Base-by-base conservation (phyloP, 2,888 invertebrate species). In the Pterostichus madidus region DNA sequence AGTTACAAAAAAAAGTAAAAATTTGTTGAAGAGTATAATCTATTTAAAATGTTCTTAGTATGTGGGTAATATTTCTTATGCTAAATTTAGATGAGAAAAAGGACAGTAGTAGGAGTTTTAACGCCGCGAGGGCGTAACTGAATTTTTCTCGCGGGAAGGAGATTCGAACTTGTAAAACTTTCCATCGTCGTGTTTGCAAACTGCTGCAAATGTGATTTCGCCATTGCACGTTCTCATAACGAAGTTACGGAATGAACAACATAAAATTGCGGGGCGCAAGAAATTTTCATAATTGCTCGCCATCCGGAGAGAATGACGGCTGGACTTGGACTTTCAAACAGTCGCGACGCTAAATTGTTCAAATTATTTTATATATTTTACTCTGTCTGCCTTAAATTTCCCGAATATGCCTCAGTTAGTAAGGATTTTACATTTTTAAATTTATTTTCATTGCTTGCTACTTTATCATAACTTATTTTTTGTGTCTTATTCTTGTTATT, bases 161-260 rank as follows among this genome's bases (percentile, higher is more conserved):
- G 39, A 71, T 80, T 80, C 75, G 31, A 75, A 81, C 59, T 81
- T 81, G 61, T 31, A 80, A 80, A 71, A 64, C 17, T 80, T 80
- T 80, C 35, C 56, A 32, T 71, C 68, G 44, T 17, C 31, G 49
- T 81, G 81, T 81, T 81, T 81, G 81, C 81, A 80, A 80, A 80
- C 80, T 80, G 80, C 17, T 73, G 80, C 80, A 81, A 81, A 81
- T 81, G 59, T 75, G 81, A 81, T 81, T 81, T 81, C 75, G 59
- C 73, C 35, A 80, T 80, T 80, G 80, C 56, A 53, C 80, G 81
- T 81, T 81, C 46, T 75, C 81, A 73, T 81, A 75, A 81, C 81
- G 75, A 81, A 81, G 81, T 81, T 81, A 73, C 31, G 49, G 56
- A 81, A 81, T 81, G 81, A 81, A 81, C 80, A 78, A 79, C 80